Evolutionary conservation across 1,140 invertebrate genomes (phyloP).

Genomic region (Nomia melanderi): DNA sequence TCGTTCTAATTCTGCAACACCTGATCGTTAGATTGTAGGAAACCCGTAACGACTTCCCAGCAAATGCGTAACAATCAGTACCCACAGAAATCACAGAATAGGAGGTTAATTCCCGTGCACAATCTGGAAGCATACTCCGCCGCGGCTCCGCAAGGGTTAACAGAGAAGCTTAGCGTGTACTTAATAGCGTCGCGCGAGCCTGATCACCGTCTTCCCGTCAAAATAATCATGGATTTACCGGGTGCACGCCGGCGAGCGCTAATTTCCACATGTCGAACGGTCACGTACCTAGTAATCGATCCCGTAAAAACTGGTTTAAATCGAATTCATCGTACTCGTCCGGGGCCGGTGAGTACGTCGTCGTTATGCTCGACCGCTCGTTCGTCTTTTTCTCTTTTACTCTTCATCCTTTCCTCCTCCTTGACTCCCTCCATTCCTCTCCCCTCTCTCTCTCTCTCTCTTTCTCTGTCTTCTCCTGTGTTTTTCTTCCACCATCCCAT

Average conservation of each 20-base stretch:
- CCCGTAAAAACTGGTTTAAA: constrained; percentile 46
- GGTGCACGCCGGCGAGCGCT: constrained; percentile 12
- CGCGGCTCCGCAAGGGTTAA: too few relatives aligned
- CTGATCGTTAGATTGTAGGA: too few relatives aligned
- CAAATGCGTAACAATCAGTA: too few relatives aligned
- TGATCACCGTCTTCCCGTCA: constrained; percentile 10
- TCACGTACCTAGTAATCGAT: constrained; percentile 35
- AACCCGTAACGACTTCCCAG: too few relatives aligned
- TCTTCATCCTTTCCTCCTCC: background rate
- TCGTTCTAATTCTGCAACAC: too few relatives aligned
- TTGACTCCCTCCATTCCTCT: too few relatives aligned
- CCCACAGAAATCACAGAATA: too few relatives aligned
- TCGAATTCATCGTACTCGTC: constrained; percentile 36
- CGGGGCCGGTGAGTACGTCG: background rate
- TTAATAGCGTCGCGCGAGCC: too few relatives aligned
- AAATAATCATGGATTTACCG: constrained; percentile 20
- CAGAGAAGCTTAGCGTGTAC: too few relatives aligned
- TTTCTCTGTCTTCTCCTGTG: constrained; percentile 9
- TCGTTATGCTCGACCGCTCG: background rate
- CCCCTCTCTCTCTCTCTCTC: constrained; percentile 41
- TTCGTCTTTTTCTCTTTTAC: background rate
- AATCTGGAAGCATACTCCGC: too few relatives aligned
- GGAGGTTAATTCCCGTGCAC: too few relatives aligned
- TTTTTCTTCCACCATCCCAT: constrained; percentile 8
- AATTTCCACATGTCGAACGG: constrained; percentile 44